Base-by-base conservation (phyloP, 2,113 vertebrate species). In the Tricholaema leucomelas region DNA sequence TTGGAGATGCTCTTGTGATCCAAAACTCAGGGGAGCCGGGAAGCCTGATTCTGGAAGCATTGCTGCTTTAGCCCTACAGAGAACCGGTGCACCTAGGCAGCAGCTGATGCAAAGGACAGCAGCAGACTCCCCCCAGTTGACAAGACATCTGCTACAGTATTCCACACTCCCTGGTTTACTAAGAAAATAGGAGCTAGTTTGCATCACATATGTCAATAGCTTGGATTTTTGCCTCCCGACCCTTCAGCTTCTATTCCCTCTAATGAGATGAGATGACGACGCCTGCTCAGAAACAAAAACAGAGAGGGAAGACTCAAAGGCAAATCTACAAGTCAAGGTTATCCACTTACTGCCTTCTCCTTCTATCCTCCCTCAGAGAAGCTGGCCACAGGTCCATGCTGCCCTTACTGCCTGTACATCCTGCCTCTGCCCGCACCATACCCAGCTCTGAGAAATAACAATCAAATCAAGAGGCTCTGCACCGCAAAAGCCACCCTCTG, bases 401-500 rank as follows among this genome's bases (percentile, higher is more conserved):
- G 50, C 52, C 77, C 78, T 73, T n/a, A 36, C 36, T 17, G 19
- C 61, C 59, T 23, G 12, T 3, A 23, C 3, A 59, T 10, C 65
- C 24, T 9, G 35, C 46, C 33, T 76, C 46, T 78, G 78, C 46
- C 60, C 33, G 63, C 88, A 73, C 33, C 46, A 70, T 66, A 18
- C 40, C 44, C 2, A 0, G 46, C 55, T n/a, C 66, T 50, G 86
- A 5, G 9, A 92, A 87, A 86, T 5, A 61, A 58, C 85, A 88
- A 90, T 84, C 65, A 86, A 88, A 79, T 81, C 86, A 60, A 73
- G 56, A 7, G 24, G 81, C 40, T 24, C 90, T 93, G 86, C 78
- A 84, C 82, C 50, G 85, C 70, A 88, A 81, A 91, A 93, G 91
- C 84, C 84, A 94, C 85, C 71, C 78, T 92, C 91, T 90, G 3